These are phyloP conservation scores for Caenorhabditis virilis DNA, from an alignment of 2,888 invertebrate genomes.

Conservation along the genomic window DNA sequence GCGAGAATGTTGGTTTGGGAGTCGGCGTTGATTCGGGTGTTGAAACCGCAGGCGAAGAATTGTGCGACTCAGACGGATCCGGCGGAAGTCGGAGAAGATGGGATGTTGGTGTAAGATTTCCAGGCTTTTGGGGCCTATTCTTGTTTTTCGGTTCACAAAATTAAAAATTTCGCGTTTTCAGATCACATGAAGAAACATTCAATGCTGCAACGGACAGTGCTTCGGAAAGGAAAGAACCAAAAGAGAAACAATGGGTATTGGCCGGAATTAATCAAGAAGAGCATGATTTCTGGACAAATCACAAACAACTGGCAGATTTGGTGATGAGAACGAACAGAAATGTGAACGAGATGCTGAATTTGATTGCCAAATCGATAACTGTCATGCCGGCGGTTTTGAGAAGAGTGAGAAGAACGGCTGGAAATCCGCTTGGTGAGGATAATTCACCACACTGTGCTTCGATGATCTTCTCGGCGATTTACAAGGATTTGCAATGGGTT, in stretches of 20 bases:
- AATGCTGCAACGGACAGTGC: no score
- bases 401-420: constrained; percentile 5
- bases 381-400: not conserved
- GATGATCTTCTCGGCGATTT: constrained; percentile 41
- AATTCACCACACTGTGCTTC: constrained; percentile 22
- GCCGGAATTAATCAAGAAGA: constrained; percentile 41
- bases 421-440: constrained; percentile 6
- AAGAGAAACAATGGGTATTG: constrained; percentile 10
- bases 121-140: no score
- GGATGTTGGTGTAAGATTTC: not conserved
- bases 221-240: constrained; percentile 9
- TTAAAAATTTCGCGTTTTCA: no score
- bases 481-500: constrained; percentile 42
- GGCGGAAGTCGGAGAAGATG: constrained; percentile 6
- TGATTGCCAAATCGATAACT: constrained; percentile 27
- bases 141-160: no score
- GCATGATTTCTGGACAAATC: constrained; percentile 38
- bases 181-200: no score
- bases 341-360: constrained; percentile 33
- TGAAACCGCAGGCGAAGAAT: constrained; percentile 32
- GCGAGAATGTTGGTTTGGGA: constrained; percentile 47
- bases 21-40: constrained; percentile 26
- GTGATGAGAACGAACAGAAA: constrained; percentile 21
- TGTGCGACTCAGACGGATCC: constrained; percentile 42
- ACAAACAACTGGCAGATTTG: constrained; percentile 30